Percentiles rank a stretch among this genome's conserved stretches.
These are phyloP conservation scores for Malthinus seriepunctatus DNA, from an alignment of 2,888 invertebrate genomes.

Conservation along the genomic window DNA sequence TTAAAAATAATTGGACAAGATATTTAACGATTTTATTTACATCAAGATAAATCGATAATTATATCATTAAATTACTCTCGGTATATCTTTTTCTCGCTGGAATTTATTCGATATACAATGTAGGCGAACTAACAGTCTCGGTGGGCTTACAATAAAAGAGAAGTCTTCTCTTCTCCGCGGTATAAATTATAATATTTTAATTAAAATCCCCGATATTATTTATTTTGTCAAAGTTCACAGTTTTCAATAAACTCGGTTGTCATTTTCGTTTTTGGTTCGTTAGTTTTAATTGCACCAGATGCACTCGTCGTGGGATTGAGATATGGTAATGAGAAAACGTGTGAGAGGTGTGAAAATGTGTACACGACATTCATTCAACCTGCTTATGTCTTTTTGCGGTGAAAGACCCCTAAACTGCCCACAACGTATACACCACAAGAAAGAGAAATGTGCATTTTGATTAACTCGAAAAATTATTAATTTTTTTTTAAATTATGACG, in stretches of 20 bases:
- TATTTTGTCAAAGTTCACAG: too few relatives aligned
- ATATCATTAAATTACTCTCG: too few relatives aligned
- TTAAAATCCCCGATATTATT: too few relatives aligned
- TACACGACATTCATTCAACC: slow-evolving; percentile 28
- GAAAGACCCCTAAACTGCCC: slow-evolving; percentile 27
- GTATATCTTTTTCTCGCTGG: too few relatives aligned
- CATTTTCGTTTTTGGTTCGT: slow-evolving; percentile 4
- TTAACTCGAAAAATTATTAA: neutral
- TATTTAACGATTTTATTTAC: too few relatives aligned
- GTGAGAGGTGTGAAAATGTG: slow-evolving; percentile 31
- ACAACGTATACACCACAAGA: slow-evolving; percentile 18
- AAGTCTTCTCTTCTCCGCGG: too few relatives aligned
- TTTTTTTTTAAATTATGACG: neutral
- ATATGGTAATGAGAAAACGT: slow-evolving; percentile 29
- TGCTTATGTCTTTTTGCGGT: slow-evolving; percentile 26
- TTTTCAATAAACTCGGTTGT: neutral
- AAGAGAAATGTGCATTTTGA: slow-evolving; percentile 16
- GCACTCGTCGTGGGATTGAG: slow-evolving; percentile 22
- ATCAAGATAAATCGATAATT: too few relatives aligned
- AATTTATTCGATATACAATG: too few relatives aligned
- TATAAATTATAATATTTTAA: too few relatives aligned
- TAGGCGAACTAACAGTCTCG: too few relatives aligned
- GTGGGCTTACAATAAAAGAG: too few relatives aligned
- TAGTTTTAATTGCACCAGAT: slow-evolving; percentile 22
- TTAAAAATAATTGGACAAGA: too few relatives aligned